Conservation (phyloP, 1,140 invertebrate genomes). For the Leptinotarsa texana region DNA sequence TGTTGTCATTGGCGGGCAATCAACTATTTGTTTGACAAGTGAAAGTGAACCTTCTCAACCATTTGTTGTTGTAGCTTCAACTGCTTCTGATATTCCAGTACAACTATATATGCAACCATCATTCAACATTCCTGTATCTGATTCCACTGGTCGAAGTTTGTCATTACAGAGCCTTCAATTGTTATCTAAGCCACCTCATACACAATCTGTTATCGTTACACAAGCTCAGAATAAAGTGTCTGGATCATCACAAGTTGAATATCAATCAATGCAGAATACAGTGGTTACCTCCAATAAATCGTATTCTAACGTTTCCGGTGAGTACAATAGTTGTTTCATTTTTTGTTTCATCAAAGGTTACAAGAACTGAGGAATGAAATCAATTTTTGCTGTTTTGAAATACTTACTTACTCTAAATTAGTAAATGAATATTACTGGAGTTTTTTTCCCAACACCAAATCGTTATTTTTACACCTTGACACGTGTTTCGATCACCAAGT, state of each 20-base stretch:
- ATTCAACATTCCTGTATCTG: constrained; percentile 34
- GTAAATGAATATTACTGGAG: too few species aligned
- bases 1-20: constrained; percentile 40
- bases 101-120: constrained; percentile 51
- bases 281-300: constrained; percentile 15
- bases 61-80: constrained; percentile 51
- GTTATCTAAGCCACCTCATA: constrained; percentile 43
- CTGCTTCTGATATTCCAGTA: constrained; percentile 50
- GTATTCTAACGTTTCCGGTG: constrained; percentile 19
- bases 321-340: not conserved
- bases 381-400: too few species aligned
- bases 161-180: constrained; percentile 43
- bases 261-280: constrained; percentile 17
- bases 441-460: too few species aligned
- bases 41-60: constrained; percentile 44
- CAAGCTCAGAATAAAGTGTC: constrained; percentile 53
- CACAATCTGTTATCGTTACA: constrained; percentile 59
- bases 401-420: too few species aligned
- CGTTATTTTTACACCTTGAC: too few species aligned
- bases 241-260: constrained; percentile 23
- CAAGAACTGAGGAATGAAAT: too few species aligned
- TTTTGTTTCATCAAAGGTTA: too few species aligned
- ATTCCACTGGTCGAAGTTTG: constrained; percentile 42
- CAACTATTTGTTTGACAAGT: constrained; percentile 46
- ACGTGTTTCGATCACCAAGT: too few species aligned